Evolutionary conservation across 2,797 vertebrate genomes (phyloP).

Genomic region (Streptopelia turtur): DNA sequence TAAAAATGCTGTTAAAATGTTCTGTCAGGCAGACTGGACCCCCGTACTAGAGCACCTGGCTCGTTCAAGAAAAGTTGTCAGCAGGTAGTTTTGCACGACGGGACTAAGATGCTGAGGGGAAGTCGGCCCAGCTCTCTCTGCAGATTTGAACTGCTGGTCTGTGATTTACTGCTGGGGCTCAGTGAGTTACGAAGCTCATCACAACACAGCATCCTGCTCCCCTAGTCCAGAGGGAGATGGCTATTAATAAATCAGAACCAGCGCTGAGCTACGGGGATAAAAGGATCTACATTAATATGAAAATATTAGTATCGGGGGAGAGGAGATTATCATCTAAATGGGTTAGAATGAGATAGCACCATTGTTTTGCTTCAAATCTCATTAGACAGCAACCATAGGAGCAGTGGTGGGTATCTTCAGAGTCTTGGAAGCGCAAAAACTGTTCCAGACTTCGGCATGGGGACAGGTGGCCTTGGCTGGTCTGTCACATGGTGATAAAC

Average conservation of each 20-base stretch:
- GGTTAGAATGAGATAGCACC: slow-evolving; percentile 11
- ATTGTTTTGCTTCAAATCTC: slow-evolving; percentile 63
- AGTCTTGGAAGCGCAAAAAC: not conserved
- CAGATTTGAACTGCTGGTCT: not conserved
- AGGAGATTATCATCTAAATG: slow-evolving; percentile 49
- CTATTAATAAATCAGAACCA: slow-evolving; percentile 62
- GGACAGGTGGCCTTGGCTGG: not conserved
- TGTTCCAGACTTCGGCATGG: not conserved
- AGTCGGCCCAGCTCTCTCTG: not conserved
- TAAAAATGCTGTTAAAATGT: not conserved
- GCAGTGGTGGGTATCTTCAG: not conserved
- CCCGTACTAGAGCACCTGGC: not conserved
- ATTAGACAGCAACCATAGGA: not conserved
- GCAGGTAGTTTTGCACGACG: slow-evolving; percentile 1
- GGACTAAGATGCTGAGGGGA: not conserved
- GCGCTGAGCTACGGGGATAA: slow-evolving; percentile 31
- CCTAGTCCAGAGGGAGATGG: slow-evolving; percentile 16
- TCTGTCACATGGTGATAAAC: not conserved
- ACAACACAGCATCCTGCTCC: not conserved
- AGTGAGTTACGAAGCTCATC: slow-evolving; percentile 34
- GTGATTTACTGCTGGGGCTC: slow-evolving; percentile 47
- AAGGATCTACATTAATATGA: slow-evolving; percentile 44
- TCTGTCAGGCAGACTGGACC: not conserved
- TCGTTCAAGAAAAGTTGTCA: not conserved
- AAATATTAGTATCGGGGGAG: slow-evolving; percentile 45